Conservation (phyloP, 2,113 vertebrate genomes). For the Passerina amoena region DNA sequence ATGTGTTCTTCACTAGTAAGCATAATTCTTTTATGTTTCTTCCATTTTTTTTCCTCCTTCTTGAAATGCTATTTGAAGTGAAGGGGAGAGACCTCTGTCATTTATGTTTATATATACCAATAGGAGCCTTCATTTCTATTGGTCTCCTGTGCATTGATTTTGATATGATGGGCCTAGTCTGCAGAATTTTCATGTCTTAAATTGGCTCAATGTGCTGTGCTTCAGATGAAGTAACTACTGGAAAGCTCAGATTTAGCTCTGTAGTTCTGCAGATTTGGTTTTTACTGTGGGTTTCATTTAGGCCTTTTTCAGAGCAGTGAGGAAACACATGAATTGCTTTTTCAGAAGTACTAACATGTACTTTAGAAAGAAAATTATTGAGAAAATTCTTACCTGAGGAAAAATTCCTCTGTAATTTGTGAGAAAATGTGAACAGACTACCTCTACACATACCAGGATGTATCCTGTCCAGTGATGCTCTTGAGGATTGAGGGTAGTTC, state of each 20-base stretch:
- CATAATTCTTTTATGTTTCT: conserved; percentile 45
- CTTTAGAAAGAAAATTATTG: background rate
- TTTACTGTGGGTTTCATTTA: background rate
- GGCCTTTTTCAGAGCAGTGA: background rate
- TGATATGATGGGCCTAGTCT: background rate
- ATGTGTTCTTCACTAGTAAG: conserved; percentile 48
- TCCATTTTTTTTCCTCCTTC: background rate
- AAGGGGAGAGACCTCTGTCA: background rate
- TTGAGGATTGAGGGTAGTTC: background rate
- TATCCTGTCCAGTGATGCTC: background rate
- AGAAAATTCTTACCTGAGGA: background rate
- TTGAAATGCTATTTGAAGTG: conserved; percentile 14
- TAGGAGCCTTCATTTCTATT: conserved; percentile 1
- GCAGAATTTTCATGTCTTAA: background rate
- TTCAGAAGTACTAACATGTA: background rate
- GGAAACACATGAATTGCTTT: background rate
- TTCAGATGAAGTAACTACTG: background rate
- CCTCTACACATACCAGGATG: background rate
- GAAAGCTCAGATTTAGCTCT: background rate
- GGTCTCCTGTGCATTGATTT: conserved; percentile 2
- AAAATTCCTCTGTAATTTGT: background rate
- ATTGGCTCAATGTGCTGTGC: background rate
- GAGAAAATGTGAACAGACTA: background rate
- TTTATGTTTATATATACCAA: conserved; percentile 20
- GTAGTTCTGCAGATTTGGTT: background rate